Evolutionary conservation across 2,113 vertebrate genomes (phyloP), one percentile per base, ranked within the genome.

Genomic region (Phycodurus eques): DNA sequence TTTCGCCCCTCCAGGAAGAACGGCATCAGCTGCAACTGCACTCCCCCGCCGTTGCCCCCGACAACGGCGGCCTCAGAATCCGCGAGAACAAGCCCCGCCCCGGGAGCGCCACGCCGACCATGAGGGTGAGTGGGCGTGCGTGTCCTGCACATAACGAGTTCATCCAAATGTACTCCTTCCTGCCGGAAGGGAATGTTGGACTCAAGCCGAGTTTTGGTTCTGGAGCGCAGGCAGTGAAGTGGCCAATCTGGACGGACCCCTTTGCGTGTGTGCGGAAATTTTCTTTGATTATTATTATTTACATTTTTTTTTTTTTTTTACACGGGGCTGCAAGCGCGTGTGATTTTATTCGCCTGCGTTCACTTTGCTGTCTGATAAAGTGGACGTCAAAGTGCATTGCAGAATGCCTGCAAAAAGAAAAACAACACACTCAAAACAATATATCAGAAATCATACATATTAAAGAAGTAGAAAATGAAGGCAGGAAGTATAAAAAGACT

Each of bases 11-110:
- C 22, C 80, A 99, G 96, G 96, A 98, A 77, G 95, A 96, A 90
- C 91, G 95, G 57, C 92, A 93, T 89, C 89, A 94, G 92, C 87
- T 93, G 85, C 95, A 96, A 76, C 93, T 91, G 31, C 92, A 95
- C 27, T 91, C 94, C 62, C 85, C 94, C 61, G 86, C 94, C 61
- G 86, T 88, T 59, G 79, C 85, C 31, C 74, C 86, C 42, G 87
- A 96, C 82, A 92, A 91, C 84, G 89, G 92, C 67, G 92, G 92
- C 83, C 93, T 93, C 75, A 92, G 94, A 71, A 93, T 87, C 69
- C 95, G 94, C 81, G 96, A 97, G 72, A 94, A 93, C 89, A 94
- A 93, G 74, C 92, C 94, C 75, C 94, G 92, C 79, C 91, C 90
- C 0, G 93, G 91, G 70, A 95, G 89, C 49, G 71, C 95, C 86